These are phyloP conservation scores for Nibea albiflora DNA, from an alignment of 2,113 vertebrate genomes.

Conservation along the genomic window DNA sequence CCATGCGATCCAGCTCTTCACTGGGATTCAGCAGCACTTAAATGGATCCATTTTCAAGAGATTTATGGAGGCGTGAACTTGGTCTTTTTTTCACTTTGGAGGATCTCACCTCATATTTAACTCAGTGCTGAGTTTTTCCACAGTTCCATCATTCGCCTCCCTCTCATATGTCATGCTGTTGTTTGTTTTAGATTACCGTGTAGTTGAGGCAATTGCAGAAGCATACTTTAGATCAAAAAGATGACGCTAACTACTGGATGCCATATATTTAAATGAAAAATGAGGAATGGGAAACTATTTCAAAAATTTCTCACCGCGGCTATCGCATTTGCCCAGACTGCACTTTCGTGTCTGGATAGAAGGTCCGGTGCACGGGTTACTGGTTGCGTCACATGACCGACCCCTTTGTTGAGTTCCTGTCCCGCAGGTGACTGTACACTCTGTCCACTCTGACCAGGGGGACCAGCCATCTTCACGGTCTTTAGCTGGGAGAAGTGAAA, in stretches of 20 bases:
- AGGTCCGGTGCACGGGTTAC: constrained; percentile 92
- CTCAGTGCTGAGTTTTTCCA: constrained; percentile 34
- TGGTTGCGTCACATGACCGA: constrained; percentile 95
- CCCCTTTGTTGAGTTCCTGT: constrained; percentile 97
- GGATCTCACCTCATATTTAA: constrained; percentile 40
- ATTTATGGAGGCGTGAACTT: constrained; percentile 47
- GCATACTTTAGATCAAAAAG: background rate
- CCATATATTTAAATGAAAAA: constrained; percentile 42
- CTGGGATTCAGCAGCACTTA: constrained; percentile 44
- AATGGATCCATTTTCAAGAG: constrained; percentile 37
- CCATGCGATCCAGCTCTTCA: constrained; percentile 42
- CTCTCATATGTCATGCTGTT: constrained; percentile 30
- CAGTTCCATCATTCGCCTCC: constrained; percentile 26
- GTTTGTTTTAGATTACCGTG: constrained; percentile 29
- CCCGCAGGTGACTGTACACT: constrained; percentile 95
- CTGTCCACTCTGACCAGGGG: constrained; percentile 98
- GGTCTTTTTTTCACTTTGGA: constrained; percentile 29
- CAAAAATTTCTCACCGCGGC: constrained; percentile 87
- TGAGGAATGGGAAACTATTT: background rate
- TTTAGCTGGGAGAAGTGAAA: constrained; percentile 75
- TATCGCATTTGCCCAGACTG: constrained; percentile 92
- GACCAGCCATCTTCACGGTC: constrained; percentile 95
- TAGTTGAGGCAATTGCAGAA: background rate
- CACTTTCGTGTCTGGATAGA: constrained; percentile 98
- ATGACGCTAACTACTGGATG: constrained; percentile 9